These are phyloP conservation scores for Rhagonycha fulva DNA, from an alignment of 2,888 invertebrate genomes.

Conservation along the genomic window DNA sequence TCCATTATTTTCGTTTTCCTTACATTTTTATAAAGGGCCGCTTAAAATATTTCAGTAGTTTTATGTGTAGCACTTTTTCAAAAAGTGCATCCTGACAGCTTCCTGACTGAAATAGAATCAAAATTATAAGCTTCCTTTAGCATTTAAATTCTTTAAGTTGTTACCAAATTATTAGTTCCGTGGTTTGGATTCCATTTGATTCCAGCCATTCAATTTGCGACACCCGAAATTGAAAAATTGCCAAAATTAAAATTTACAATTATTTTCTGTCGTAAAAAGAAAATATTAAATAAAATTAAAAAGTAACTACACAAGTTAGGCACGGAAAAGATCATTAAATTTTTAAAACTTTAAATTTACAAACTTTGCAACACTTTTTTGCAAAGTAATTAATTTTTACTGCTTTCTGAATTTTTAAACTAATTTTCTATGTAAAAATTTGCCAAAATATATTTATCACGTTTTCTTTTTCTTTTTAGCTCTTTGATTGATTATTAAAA, in stretches of 20 bases:
- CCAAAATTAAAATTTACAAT: neutral
- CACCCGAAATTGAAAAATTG: neutral
- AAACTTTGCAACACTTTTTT: neutral
- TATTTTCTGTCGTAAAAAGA: neutral
- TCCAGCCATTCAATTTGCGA: too few relatives aligned
- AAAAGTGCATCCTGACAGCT: too few relatives aligned
- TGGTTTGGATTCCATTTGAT: too few relatives aligned
- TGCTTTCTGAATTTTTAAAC: neutral
- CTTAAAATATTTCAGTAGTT: too few relatives aligned
- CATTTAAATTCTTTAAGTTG: too few relatives aligned
- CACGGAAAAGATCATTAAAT: neutral
- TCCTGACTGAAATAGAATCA: too few relatives aligned
- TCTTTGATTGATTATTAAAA: slow-evolving; percentile 1
- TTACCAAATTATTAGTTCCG: too few relatives aligned
- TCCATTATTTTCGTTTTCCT: too few relatives aligned
- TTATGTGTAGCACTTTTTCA: too few relatives aligned
- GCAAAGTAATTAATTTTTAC: neutral
- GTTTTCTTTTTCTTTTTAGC: neutral
- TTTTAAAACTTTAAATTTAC: neutral
- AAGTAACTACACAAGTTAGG: neutral
- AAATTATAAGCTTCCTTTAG: too few relatives aligned
- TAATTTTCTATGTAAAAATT: neutral
- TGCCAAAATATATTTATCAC: neutral
- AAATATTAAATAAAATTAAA: neutral
- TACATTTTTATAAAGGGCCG: too few relatives aligned